Conservation (phyloP, 2,888 invertebrate species). For the Sinotaia quadrata region DNA sequence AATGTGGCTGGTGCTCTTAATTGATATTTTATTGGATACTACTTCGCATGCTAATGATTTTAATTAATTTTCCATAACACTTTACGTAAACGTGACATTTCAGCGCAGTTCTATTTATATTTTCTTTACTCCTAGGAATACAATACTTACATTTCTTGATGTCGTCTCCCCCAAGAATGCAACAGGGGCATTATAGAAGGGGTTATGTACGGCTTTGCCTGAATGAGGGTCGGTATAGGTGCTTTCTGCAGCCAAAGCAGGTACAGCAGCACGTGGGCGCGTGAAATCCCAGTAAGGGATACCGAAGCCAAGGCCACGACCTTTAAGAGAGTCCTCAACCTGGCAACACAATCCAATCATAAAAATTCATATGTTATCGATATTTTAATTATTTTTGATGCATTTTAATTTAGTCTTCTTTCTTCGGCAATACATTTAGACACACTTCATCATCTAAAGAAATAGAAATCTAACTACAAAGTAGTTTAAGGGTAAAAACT, state of each 20-base stretch:
- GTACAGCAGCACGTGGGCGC: conserved; percentile 22
- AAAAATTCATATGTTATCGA: too few relatives aligned
- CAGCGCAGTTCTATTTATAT: neutral
- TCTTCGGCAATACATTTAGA: too few relatives aligned
- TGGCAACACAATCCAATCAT: conserved; percentile 6
- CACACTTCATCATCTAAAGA: too few relatives aligned
- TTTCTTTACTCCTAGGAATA: neutral
- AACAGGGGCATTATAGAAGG: conserved; percentile 16
- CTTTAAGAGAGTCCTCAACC: conserved; percentile 38
- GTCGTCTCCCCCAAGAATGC: conserved; percentile 19
- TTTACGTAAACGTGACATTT: neutral
- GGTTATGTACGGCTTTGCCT: conserved; percentile 2
- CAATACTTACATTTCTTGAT: conserved; percentile 1
- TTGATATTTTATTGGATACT: too few relatives aligned
- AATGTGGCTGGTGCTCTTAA: too few relatives aligned
- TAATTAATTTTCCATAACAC: too few relatives aligned
- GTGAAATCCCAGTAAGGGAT: conserved; percentile 47
- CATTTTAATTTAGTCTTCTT: too few relatives aligned
- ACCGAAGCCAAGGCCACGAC: conserved; percentile 39
- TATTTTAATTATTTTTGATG: too few relatives aligned
- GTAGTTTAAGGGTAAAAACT: too few relatives aligned
- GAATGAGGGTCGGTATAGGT: conserved; percentile 16
- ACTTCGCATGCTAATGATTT: too few relatives aligned
- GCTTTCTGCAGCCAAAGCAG: conserved; percentile 14
- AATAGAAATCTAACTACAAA: too few relatives aligned